These are phyloP conservation scores for Luehdorfia chinensis DNA, from an alignment of 1,140 invertebrate genomes.

Conservation along the genomic window DNA sequence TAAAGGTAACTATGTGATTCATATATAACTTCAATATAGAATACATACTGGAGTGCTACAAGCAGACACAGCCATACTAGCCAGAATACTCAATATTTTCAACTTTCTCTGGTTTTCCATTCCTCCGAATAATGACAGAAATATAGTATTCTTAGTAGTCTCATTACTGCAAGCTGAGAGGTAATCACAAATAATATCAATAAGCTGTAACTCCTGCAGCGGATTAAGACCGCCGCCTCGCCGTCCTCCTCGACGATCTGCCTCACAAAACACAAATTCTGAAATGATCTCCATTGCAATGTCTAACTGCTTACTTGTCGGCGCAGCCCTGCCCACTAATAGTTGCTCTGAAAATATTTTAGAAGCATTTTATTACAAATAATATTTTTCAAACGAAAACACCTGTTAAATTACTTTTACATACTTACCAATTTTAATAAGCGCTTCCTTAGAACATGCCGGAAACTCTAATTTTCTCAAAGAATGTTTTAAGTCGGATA, in stretches of 20 bases:
- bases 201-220: constrained; percentile 85
- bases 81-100: constrained; percentile 85
- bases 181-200: constrained; percentile 86
- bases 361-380: too few relatives aligned
- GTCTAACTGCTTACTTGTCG: constrained; percentile 70
- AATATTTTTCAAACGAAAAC: too few relatives aligned
- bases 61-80: constrained; percentile 86
- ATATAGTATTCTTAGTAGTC: constrained; percentile 87
- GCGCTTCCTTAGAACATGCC: constrained; percentile 63
- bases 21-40: too few relatives aligned
- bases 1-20: too few relatives aligned
- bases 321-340: constrained; percentile 56
- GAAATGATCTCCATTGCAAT: constrained; percentile 86
- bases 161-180: constrained; percentile 83
- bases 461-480: constrained; percentile 71
- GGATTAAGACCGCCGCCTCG: constrained; percentile 76
- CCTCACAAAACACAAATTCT: constrained; percentile 89
- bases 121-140: constrained; percentile 86
- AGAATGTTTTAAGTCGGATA: constrained; percentile 66
- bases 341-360: constrained; percentile 61
- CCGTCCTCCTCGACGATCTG: constrained; percentile 81
- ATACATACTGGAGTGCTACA: constrained; percentile 75
- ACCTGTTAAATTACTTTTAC: not conserved
- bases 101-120: constrained; percentile 81
- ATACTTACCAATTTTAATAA: constrained; percentile 56